Conservation (phyloP, 1,140 invertebrate species). For the Meteorus sp. region DNA sequence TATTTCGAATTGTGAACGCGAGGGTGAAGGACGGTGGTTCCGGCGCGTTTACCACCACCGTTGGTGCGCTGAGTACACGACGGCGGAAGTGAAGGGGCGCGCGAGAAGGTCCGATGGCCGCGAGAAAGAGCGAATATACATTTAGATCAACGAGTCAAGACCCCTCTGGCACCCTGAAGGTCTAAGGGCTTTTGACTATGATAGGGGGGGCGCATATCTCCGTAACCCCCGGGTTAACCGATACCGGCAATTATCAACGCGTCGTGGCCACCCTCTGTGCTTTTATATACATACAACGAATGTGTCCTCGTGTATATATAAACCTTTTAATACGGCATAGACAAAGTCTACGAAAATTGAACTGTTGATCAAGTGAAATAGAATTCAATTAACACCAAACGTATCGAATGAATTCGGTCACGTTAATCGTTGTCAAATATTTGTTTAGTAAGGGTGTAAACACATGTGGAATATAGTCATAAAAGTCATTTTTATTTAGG, state of each 20-base stretch:
- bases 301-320: too few species aligned
- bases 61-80: neutral
- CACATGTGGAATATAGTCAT: too few species aligned
- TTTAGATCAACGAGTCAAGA: neutral
- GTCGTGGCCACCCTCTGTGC: constrained; percentile 39
- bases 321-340: too few species aligned
- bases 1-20: constrained; percentile 12
- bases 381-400: too few species aligned
- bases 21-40: constrained; percentile 19
- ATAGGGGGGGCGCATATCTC: constrained; percentile 18
- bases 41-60: constrained; percentile 22
- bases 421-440: too few species aligned
- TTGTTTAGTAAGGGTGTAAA: too few species aligned
- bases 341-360: too few species aligned
- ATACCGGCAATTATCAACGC: constrained; percentile 61
- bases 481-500: too few species aligned
- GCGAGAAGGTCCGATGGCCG: constrained; percentile 45
- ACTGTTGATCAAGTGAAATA: too few species aligned
- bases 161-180: constrained; percentile 2
- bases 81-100: constrained; percentile 53
- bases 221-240: constrained; percentile 53
- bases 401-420: too few species aligned
- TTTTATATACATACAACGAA: too few species aligned
- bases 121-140: constrained; percentile 20
- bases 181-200: constrained; percentile 24